Evolutionary conservation across 1,140 invertebrate species (phyloP).

Genomic region (Aphaenogaster floridana): DNA sequence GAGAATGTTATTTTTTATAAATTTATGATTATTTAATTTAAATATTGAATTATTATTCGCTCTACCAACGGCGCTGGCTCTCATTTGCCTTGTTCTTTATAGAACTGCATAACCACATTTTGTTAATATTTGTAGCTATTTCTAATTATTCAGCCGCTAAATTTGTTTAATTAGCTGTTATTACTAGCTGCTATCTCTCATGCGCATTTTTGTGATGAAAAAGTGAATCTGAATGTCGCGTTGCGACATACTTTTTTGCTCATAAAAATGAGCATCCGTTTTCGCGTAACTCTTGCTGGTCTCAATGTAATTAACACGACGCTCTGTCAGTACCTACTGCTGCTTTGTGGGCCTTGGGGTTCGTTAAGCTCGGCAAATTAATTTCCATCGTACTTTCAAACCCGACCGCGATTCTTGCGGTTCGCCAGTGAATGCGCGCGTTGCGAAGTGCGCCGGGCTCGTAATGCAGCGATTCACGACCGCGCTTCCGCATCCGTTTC

Average conservation of each 20-base stretch:
- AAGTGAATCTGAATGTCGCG: background rate
- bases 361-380: conserved; percentile 72
- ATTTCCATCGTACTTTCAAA: conserved; percentile 70
- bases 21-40: too few species aligned
- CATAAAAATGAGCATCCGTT: conserved; percentile 12
- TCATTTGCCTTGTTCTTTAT: too few species aligned
- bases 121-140: background rate
- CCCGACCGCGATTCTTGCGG: conserved; percentile 54
- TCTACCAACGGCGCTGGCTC: too few species aligned
- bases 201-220: background rate
- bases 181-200: background rate
- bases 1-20: too few species aligned
- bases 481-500: conserved; percentile 46
- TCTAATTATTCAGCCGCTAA: background rate
- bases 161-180: background rate
- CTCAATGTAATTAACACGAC: conserved; percentile 65
- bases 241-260: conserved; percentile 14
- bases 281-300: background rate
- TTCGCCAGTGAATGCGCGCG: background rate
- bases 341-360: conserved; percentile 61
- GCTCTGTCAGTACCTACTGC: background rate
- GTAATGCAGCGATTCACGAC: conserved; percentile 36
- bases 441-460: conserved; percentile 11
- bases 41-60: too few species aligned
- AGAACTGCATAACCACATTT: background rate